These are phyloP conservation scores for Heterochromis multidens DNA, from an alignment of 2,113 vertebrate genomes.

Conservation along the genomic window DNA sequence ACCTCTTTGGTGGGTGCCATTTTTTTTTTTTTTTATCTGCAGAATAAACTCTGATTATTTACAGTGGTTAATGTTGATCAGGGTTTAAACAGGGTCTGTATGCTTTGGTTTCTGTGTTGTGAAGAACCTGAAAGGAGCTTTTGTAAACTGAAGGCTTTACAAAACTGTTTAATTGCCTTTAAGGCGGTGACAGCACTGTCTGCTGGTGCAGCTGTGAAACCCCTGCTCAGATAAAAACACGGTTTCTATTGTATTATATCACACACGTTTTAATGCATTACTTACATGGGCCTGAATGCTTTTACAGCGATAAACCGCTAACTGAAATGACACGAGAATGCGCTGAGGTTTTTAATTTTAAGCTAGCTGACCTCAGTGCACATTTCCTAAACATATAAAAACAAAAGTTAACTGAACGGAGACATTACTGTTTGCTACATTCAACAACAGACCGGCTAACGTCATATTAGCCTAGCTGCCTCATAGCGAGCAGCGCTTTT, in stretches of 20 bases:
- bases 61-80: not conserved
- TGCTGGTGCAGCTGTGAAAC: not conserved
- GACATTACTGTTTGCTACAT: not conserved
- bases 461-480: not conserved
- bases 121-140: not conserved
- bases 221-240: not conserved
- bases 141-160: not conserved
- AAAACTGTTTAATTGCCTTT: not conserved
- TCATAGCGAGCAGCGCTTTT: not conserved
- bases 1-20: not conserved
- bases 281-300: not conserved
- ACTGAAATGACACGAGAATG: not conserved
- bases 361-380: not conserved
- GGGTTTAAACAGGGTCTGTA: not conserved
- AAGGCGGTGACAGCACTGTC: slow-evolving; percentile 11
- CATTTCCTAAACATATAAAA: not conserved
- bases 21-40: not conserved
- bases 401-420: not conserved
- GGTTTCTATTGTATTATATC: not conserved
- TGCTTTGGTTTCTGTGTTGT: not conserved
- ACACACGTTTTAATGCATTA: not conserved
- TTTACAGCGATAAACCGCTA: not conserved
- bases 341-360: not conserved
- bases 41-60: not conserved
- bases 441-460: not conserved